A percentile compares a stretch with the other conserved stretches of the same genome.
Evolutionary conservation across 2,888 invertebrate genomes (phyloP).

Genomic region (Drosophila fulvimacula): DNA sequence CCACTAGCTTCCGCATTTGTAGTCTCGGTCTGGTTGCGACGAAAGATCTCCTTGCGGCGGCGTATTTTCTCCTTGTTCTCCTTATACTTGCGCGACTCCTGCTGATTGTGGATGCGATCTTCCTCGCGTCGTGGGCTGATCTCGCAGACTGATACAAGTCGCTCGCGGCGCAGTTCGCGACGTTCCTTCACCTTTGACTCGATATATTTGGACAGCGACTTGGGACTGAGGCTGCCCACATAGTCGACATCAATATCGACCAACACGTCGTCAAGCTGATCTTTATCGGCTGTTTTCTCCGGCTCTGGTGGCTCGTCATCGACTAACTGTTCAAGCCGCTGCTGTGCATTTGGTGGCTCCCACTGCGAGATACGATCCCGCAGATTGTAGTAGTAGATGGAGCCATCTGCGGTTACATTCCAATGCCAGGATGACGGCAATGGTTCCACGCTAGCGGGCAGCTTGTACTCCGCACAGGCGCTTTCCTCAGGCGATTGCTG

Average conservation of each 20-base stretch:
- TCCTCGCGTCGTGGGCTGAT: slow-evolving; percentile 92
- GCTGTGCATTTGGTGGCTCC: slow-evolving; percentile 87
- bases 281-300: background rate
- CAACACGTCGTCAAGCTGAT: slow-evolving; percentile 17
- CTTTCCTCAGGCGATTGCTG: slow-evolving; percentile 11
- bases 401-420: slow-evolving; percentile 91
- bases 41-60: slow-evolving; percentile 84
- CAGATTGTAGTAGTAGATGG: slow-evolving; percentile 96
- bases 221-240: slow-evolving; percentile 61
- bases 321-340: slow-evolving; percentile 75
- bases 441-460: slow-evolving; percentile 85
- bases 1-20: background rate
- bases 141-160: slow-evolving; percentile 87
- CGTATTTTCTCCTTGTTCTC: slow-evolving; percentile 92
- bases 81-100: slow-evolving; percentile 90
- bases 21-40: slow-evolving; percentile 49
- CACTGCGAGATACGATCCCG: slow-evolving; percentile 91
- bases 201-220: slow-evolving; percentile 70
- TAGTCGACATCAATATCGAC: slow-evolving; percentile 39
- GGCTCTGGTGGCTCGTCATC: slow-evolving; percentile 30
- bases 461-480: slow-evolving; percentile 64
- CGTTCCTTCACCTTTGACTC: slow-evolving; percentile 85
- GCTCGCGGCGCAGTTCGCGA: slow-evolving; percentile 85
- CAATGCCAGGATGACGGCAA: slow-evolving; percentile 95
- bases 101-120: slow-evolving; percentile 89